A percentile compares a stretch with the other conserved stretches of the same genome.
These are phyloP conservation scores for Chaenodraco wilsoni DNA, from an alignment of 2,797 vertebrate species.

Conservation along the genomic window DNA sequence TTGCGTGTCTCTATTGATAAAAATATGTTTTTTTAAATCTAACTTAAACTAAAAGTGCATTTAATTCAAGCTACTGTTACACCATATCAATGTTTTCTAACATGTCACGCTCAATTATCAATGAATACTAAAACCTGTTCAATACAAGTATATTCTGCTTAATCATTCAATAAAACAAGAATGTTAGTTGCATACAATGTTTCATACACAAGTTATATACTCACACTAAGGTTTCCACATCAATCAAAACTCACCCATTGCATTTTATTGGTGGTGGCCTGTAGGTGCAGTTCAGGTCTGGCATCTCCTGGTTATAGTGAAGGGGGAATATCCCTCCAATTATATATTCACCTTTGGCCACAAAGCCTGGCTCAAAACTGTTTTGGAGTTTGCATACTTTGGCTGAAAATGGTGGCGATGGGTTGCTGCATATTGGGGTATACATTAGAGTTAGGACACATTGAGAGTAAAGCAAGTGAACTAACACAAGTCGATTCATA, in stretches of 20 bases:
- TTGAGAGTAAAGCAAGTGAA: constrained; percentile 45
- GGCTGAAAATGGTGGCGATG: constrained; percentile 18
- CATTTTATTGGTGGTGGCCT: constrained; percentile 76
- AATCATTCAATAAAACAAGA: background rate
- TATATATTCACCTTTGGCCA: constrained; percentile 73
- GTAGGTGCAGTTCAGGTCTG: constrained; percentile 76
- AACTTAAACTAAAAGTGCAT: no score
- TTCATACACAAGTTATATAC: background rate
- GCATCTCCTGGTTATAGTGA: constrained; percentile 84
- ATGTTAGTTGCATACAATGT: background rate
- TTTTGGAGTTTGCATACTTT: constrained; percentile 70
- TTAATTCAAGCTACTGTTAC: no score
- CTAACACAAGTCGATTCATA: constrained; percentile 63
- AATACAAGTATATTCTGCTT: background rate
- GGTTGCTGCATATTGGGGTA: constrained; percentile 1
- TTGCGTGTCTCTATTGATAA: no score
- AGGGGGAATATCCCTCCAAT: constrained; percentile 84
- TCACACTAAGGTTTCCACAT: background rate
- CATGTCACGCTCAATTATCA: background rate
- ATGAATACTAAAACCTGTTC: background rate
- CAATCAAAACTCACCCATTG: constrained; percentile 73
- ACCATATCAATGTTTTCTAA: background rate
- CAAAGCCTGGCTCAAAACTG: constrained; percentile 75
- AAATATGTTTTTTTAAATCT: no score
- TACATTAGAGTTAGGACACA: constrained; percentile 20